Evolutionary conservation across 2,888 invertebrate genomes (phyloP).

Genomic region (Melangyna quadrimaculata): DNA sequence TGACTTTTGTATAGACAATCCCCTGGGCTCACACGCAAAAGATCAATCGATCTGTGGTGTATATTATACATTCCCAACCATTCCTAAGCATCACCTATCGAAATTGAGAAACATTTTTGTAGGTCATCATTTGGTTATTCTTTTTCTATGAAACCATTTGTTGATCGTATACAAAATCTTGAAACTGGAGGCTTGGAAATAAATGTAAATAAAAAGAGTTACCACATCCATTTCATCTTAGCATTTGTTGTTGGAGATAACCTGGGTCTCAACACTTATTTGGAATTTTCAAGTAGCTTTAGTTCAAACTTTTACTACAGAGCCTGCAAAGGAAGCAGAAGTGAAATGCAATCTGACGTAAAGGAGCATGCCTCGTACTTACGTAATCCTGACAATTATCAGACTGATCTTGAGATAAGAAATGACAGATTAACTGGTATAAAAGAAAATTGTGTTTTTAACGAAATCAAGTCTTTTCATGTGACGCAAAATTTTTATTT

Average conservation of each 20-base stretch:
- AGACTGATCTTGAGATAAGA: background rate
- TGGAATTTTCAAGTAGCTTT: too few relatives aligned
- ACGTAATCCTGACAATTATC: background rate
- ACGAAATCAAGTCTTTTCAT: background rate
- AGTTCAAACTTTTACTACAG: too few relatives aligned
- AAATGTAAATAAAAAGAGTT: background rate
- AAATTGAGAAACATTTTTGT: slow-evolving; percentile 60
- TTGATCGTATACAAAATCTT: background rate
- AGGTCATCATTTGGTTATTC: slow-evolving; percentile 42
- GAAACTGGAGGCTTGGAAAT: background rate
- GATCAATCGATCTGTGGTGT: slow-evolving; percentile 59
- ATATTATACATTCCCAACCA: slow-evolving; percentile 65
- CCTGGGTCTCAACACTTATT: too few relatives aligned
- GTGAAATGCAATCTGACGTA: too few relatives aligned
- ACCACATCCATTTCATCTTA: too few relatives aligned
- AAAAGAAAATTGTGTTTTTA: background rate
- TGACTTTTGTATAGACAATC: too few relatives aligned
- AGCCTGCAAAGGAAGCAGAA: too few relatives aligned
- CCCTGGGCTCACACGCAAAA: slow-evolving; percentile 44
- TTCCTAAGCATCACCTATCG: slow-evolving; percentile 54
- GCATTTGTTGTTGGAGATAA: too few relatives aligned
- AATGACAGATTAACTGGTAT: background rate
- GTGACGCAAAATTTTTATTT: background rate
- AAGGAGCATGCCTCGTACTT: background rate
- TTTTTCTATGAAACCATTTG: slow-evolving; percentile 23